These are phyloP conservation scores for Brienomyrus brachyistius DNA, from an alignment of 2,113 vertebrate species.

Conservation along the genomic window DNA sequence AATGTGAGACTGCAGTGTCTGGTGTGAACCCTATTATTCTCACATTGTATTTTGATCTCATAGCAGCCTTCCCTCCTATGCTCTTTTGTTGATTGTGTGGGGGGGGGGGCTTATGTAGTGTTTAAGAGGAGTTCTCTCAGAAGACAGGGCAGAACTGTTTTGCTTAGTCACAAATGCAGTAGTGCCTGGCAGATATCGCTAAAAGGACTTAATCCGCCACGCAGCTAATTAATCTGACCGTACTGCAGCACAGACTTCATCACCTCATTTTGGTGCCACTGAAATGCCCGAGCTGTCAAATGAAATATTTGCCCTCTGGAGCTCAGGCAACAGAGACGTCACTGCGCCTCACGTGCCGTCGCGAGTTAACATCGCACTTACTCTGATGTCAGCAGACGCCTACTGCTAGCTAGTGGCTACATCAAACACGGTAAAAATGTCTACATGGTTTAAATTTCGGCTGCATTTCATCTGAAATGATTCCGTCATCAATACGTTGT, in stretches of 20 bases:
- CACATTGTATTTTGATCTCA: background rate
- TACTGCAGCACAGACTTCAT: background rate
- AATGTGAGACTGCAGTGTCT: background rate
- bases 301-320: no score
- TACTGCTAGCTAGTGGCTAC: no score
- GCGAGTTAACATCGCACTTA: no score
- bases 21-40: background rate
- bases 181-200: background rate
- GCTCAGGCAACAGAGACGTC: no score
- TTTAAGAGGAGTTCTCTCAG: background rate
- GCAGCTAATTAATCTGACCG: background rate
- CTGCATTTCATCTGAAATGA: no score
- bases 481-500: no score
- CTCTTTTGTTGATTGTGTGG: background rate
- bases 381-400: no score
- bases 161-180: background rate
- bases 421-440: no score
- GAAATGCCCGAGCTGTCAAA: no score
- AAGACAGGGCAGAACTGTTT: background rate
- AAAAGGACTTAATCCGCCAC: background rate
- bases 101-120: background rate
- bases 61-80: background rate
- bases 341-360: no score
- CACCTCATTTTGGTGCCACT: no score
- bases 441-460: no score